Evolutionary conservation across 2,888 invertebrate genomes (phyloP).

Genomic region (Pollenia labialis): DNA sequence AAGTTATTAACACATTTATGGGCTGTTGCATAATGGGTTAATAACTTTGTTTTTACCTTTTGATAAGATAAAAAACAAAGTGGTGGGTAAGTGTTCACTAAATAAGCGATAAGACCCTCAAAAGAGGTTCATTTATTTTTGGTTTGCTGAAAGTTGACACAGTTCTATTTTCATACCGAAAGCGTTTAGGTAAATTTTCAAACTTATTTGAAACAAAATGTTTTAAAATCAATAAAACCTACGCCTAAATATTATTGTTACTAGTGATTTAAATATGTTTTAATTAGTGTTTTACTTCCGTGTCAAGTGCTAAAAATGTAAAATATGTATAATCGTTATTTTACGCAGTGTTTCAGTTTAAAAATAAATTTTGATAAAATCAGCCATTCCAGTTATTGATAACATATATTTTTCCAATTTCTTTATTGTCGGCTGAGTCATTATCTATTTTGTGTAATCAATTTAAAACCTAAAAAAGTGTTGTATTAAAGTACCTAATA

Average conservation of each 20-base stretch:
- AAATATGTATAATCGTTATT: neutral
- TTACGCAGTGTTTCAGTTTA: neutral
- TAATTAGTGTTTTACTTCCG: no score
- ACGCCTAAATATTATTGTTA: neutral
- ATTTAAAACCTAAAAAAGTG: neutral
- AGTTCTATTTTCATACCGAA: neutral
- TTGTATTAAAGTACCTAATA: neutral
- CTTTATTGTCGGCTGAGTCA: conserved; percentile 21
- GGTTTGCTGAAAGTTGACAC: conserved; percentile 4
- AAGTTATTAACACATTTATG: no score
- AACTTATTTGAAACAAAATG: neutral
- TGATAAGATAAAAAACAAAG: conserved; percentile 27
- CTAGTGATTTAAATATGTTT: neutral
- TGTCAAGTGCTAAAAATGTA: no score
- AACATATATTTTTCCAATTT: conserved; percentile 18
- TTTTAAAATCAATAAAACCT: neutral
- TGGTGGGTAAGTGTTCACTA: neutral
- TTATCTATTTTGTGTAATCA: conserved; percentile 30
- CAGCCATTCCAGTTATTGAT: neutral
- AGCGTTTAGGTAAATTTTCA: neutral
- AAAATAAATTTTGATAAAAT: conserved; percentile 26
- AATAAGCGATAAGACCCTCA: conserved; percentile 1
- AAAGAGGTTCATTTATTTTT: neutral
- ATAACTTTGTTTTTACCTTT: no score
- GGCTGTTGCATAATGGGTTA: no score